A percentile compares a stretch with the other conserved stretches of the same genome.
Conservation (phyloP, 2,797 vertebrate species). For the Tamandua tetradactyla region DNA sequence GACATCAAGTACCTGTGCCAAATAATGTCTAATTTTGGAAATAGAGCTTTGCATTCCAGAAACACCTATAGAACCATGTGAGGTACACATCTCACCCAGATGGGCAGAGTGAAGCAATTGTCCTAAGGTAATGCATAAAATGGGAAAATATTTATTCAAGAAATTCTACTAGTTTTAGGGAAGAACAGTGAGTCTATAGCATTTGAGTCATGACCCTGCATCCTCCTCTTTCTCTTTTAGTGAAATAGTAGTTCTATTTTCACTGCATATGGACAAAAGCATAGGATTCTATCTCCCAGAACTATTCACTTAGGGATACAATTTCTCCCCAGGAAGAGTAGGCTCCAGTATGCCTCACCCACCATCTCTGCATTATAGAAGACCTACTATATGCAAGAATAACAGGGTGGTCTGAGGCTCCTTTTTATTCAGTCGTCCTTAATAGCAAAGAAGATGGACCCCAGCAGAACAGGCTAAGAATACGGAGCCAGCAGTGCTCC, state of each 20-base stretch:
- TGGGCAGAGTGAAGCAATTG: background rate
- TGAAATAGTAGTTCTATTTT: background rate
- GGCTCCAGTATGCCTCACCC: background rate
- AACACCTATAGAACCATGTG: background rate
- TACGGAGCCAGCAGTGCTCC: background rate
- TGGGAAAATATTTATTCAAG: background rate
- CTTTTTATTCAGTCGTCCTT: background rate
- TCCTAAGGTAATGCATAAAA: background rate
- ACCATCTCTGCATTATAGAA: background rate
- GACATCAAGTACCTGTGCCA: background rate
- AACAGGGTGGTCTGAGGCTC: background rate
- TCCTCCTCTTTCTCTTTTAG: background rate
- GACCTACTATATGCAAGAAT: background rate
- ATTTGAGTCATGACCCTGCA: background rate
- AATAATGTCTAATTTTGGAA: constrained; percentile 1
- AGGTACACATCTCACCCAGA: background rate
- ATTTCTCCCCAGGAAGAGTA: background rate
- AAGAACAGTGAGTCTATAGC: background rate
- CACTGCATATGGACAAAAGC: background rate
- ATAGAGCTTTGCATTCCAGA: background rate
- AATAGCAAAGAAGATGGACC: background rate
- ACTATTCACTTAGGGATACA: background rate
- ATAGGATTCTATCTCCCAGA: background rate
- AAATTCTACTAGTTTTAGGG: background rate
- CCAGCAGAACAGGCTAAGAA: background rate